Base-by-base conservation (phyloP, 2,888 invertebrate species). In the Pollenia amentaria region DNA sequence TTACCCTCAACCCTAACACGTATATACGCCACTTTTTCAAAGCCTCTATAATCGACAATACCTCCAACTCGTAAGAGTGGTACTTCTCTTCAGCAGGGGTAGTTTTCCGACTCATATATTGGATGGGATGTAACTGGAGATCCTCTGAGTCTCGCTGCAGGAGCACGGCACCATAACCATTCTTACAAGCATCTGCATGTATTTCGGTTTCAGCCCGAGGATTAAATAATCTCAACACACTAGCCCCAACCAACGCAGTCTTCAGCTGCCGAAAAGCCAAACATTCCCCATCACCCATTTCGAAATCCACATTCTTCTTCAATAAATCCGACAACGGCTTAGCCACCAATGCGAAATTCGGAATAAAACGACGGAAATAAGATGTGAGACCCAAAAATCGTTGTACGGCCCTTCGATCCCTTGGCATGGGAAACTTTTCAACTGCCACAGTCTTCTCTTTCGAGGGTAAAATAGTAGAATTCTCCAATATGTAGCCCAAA, bases 61-160 rank as follows among this genome's bases (percentile, higher is more conserved):
- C 87, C 72, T 90, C 89, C 8, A 90, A 65, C 67, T 89, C 89
- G n/a, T 90, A 90, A 88, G 70, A 65, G 2, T 67, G 75, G 21
- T 67, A 83, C 76, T 76, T 87, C 64, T 75, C 55, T 12, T 87
- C 76, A 11, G 51, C 55, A 1, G 62, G 48, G 44, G 81, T 80
- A 4, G 82, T 88, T 72, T 85, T 87, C 8, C 70, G 75, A 12
- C 85, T 88, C 78, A 88, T 84, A 29, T 72, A 88, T 16, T 88
- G 83, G 1, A 88, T 55, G 4, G 87, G 87, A 46, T 84, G 82
- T 18, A 87, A 44, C 21, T 83, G 70, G 38, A 48, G 48, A 55
- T 87, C 88, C 21, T 87, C 82, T 2, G 77, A 80, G 3, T 62
- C 64, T 46, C 42, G 82, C 70, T 88, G 86, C 8, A 87, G 40